Base-by-base conservation (phyloP, 2,797 vertebrate species). In the Vultur gryphus region DNA sequence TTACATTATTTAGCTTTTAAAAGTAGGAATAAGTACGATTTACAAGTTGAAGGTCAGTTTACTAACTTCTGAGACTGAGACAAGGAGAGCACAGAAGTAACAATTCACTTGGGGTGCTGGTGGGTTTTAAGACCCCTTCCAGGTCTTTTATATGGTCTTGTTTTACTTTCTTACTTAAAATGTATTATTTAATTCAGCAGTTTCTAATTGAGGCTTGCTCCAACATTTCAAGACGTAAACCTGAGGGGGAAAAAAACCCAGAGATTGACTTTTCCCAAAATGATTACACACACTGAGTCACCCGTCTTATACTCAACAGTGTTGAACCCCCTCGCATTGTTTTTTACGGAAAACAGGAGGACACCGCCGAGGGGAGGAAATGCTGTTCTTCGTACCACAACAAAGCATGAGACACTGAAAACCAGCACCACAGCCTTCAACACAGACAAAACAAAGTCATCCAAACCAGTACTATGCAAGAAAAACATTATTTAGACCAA, bases 381-480 rank as follows among this genome's bases (percentile, higher is more conserved):
- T 20, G 69, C 72, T 79, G 78, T 49, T 76, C 89, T 80, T 54
- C 8, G 8, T 92, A 91, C 90, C 96, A 96, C 97, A 93, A 96
- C 85, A 93, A 85, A 97, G 96, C 16, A 6, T 39, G 84, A 92
- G 81, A 89, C 84, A 64, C 72, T 8, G 51, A 46, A 88, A 92
- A 75, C 70, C n/a, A 57, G 62, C 84, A 95, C 79, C 84, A 80
- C 84, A 89, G 61, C 81, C 90, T 84, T 84, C 83, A 78, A 84
- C 13, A 55, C 16, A 64, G 90, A 88, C 89, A 94, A 96, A 97
- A 97, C 95, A 92, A 96, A 92, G 82, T 95, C 76, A 65, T 37
- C 80, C 77, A 93, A 90, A 90, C 21, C 88, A 76, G 69, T 57
- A 77, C 67, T 44, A 54, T 0, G 28, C 51, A 87, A 93, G 65